Conservation (phyloP, 2,888 invertebrate species). For the Acronicta alni region DNA sequence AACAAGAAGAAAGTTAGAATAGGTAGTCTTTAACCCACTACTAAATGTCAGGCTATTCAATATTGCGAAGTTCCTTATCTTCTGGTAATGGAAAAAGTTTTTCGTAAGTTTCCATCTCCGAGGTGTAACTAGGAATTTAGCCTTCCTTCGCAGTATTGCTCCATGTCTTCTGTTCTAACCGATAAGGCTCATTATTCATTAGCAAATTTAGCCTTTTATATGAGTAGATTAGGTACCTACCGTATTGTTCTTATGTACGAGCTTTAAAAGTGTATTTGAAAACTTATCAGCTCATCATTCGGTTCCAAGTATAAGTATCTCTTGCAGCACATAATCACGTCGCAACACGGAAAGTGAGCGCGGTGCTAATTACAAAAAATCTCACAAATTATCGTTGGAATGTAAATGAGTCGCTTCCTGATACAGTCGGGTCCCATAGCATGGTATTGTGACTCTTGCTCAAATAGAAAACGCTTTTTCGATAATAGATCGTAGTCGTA, state of each 20-base stretch:
- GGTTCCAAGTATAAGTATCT: conserved; percentile 12
- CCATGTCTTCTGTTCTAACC: neutral
- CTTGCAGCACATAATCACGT: conserved; percentile 41
- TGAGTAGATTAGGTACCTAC: no score
- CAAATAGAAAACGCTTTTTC: conserved; percentile 46
- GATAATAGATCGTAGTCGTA: conserved; percentile 12
- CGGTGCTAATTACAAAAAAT: conserved; percentile 62
- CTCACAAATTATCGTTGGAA: conserved; percentile 62
- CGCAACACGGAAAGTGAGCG: conserved; percentile 53
- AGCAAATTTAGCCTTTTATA: no score
- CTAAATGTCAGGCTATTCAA: neutral
- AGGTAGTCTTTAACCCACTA: neutral
- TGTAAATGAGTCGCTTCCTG: conserved; percentile 59
- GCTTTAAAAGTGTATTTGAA: conserved; percentile 8
- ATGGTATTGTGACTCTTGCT: conserved; percentile 37
- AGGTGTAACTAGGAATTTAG: neutral
- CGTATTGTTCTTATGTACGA: no score
- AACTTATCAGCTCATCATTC: conserved; percentile 25
- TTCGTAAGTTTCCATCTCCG: neutral
- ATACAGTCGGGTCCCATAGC: conserved; percentile 32
- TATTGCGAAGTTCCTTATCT: neutral
- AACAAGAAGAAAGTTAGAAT: neutral
- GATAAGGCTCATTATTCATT: neutral
- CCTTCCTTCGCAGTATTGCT: neutral
- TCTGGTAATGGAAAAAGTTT: neutral